Base-by-base conservation (phyloP, 92 coral and sea anemone species). In the Phenganax marumi region DNA sequence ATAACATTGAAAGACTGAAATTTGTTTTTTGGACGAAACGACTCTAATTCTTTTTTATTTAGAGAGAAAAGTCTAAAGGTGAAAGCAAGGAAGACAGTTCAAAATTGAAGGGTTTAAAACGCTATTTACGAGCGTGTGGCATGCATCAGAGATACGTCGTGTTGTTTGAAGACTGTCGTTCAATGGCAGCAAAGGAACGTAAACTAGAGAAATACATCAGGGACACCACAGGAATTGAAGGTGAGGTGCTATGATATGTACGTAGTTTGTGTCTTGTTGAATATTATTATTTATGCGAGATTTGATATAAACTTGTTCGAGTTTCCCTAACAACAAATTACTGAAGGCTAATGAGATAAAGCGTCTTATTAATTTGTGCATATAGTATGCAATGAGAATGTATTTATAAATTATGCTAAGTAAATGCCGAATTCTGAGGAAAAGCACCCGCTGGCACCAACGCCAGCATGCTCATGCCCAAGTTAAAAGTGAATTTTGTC, bases 131-230 rank as follows among this genome's bases (percentile, higher is more conserved):
- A 10, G 82, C 87, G 10, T 92, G 98, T 92, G 91, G 91, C 51
- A 61, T 95, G 81, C 91, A 82, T 54, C 82, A 81, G 70, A 90
- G 84, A 52, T 95, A 91, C 78, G 87, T 86, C 62, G 87, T 85
- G 58, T 81, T 95, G 47, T 91, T 92, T 80, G 92, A 89, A 65
- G 97, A 89, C 24, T 92, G 96, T 77, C 89, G 85, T 68, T 85
- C 91, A 68, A 95, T 92, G 93, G 73, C 80, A 17, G 90, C 97
- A 7, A 92, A 90, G 82, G 97, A 95, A 85, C 88, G 87, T 77
- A 85, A 50, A 25, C 89, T 95, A 18, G 98, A 95, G 50, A 76
- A 72, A 53, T 68, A 83, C 24, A 78, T 95, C 26, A 84, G 91
- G 49, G 90, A 89, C 21, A 79, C 78, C 12, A 92, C 95, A 52